Percentiles rank a stretch among this genome's conserved stretches.
Conservation (phyloP, 2,888 invertebrate genomes). For the Diarsia mendica region DNA sequence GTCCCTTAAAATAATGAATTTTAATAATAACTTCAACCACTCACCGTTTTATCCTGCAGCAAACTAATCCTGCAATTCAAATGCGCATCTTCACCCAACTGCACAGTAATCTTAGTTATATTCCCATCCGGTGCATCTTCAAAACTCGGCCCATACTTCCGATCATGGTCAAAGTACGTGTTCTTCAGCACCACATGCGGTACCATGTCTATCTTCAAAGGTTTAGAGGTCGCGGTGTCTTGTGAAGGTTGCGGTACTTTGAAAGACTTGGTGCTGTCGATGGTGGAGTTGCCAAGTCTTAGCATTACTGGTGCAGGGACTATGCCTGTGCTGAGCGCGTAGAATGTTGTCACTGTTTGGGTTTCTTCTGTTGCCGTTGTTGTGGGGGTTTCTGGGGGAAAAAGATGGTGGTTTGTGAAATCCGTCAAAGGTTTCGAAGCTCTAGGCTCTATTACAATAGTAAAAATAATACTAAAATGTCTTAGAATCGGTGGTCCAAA, state of each 20-base stretch:
- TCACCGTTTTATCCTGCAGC: conserved; percentile 94
- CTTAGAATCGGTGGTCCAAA: too few species aligned
- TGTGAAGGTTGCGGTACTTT: conserved; percentile 85
- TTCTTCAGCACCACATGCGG: conserved; percentile 86
- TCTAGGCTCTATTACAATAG: too few species aligned
- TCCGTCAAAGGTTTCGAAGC: too few species aligned
- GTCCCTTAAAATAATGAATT: too few species aligned
- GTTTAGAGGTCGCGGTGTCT: conserved; percentile 62
- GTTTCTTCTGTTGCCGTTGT: conserved; percentile 77
- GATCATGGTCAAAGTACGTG: conserved; percentile 87
- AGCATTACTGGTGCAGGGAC: conserved; percentile 86
- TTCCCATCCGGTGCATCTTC: conserved; percentile 91
- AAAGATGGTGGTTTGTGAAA: not conserved
- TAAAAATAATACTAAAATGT: too few species aligned
- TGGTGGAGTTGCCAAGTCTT: conserved; percentile 87
- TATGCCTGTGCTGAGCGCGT: conserved; percentile 84
- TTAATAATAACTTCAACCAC: conserved; percentile 66
- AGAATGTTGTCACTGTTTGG: conserved; percentile 85
- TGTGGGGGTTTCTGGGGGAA: conserved; percentile 76
- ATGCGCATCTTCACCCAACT: conserved; percentile 93
- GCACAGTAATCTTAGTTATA: conserved; percentile 93
- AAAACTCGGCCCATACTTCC: conserved; percentile 93
- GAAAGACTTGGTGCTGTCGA: conserved; percentile 88
- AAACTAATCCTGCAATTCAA: conserved; percentile 94
- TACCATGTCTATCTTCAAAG: conserved; percentile 74